Conservation (phyloP, 2,113 vertebrate genomes). For the Rhizomys pruinosus region DNA sequence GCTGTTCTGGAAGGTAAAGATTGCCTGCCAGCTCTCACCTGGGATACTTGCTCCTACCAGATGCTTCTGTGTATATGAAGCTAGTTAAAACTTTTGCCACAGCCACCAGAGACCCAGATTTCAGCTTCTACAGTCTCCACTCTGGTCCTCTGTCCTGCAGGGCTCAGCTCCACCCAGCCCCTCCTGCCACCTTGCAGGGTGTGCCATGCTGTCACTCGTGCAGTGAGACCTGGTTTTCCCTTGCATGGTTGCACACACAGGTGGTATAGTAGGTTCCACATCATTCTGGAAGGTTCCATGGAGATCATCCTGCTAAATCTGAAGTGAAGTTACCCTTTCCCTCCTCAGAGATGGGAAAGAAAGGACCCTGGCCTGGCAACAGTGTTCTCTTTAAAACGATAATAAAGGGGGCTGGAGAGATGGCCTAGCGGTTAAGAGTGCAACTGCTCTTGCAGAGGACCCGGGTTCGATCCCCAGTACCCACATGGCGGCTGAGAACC, state of each 20-base stretch:
- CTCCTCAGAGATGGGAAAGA: neutral
- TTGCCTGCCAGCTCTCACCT: neutral
- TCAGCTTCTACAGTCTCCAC: no score
- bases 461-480: no score
- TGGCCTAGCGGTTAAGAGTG: no score
- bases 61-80: neutral
- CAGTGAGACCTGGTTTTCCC: neutral
- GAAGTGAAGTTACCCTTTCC: neutral
- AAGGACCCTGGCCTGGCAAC: neutral
- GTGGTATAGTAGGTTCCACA: neutral
- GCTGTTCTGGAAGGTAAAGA: neutral
- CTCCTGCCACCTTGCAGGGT: neutral
- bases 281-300: neutral
- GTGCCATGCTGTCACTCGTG: neutral
- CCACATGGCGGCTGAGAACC: no score
- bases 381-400: neutral
- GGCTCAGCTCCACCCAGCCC: neutral
- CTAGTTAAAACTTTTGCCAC: no score
- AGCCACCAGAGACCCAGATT: neutral
- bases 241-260: neutral
- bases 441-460: no score
- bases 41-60: rapidly evolving
- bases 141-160: neutral
- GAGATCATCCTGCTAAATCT: neutral
- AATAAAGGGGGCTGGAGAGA: no score